Evolutionary conservation across 2,888 invertebrate genomes (phyloP).

Genomic region (Pristionchus japonicus): DNA sequence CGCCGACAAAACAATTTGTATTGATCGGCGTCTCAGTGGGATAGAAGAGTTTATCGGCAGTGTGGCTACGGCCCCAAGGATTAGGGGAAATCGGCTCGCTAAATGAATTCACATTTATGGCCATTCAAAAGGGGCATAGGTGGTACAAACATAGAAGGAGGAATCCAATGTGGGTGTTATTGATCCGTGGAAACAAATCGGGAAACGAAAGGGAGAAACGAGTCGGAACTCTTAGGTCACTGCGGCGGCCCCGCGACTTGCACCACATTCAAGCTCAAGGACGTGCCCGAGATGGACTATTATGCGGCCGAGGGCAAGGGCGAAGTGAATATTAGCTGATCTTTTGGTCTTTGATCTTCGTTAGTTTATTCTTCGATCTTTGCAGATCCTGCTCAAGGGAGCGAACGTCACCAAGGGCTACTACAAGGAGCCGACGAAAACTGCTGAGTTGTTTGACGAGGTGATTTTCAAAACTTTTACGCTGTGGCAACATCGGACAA

Average conservation of each 20-base stretch:
- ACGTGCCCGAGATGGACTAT: slow-evolving; percentile 74
- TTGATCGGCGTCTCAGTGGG: too few species aligned
- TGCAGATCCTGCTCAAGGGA: slow-evolving; percentile 60
- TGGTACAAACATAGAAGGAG: too few species aligned
- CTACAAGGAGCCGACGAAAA: slow-evolving; percentile 86
- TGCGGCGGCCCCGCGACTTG: slow-evolving; percentile 66
- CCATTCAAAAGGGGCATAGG: too few species aligned
- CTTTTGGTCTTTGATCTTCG: background rate
- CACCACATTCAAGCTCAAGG: slow-evolving; percentile 74
- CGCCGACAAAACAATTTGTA: background rate
- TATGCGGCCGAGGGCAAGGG: slow-evolving; percentile 64
- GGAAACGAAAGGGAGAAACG: too few species aligned
- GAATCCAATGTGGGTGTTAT: too few species aligned
- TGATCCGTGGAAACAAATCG: too few species aligned
- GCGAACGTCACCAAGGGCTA: slow-evolving; percentile 70
- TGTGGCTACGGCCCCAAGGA: too few species aligned
- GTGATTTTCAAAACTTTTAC: too few species aligned
- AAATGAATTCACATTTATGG: too few species aligned
- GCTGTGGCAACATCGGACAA: too few species aligned
- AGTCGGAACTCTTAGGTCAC: slow-evolving; percentile 59
- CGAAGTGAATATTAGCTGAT: slow-evolving; percentile 80
- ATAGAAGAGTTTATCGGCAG: too few species aligned
- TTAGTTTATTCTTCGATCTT: background rate
- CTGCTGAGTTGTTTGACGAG: slow-evolving; percentile 88
- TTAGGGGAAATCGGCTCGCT: too few species aligned